A percentile compares a stretch with the other conserved stretches of the same genome.
Evolutionary conservation across 2,797 vertebrate species (phyloP).

Genomic region (Spea hammondii): DNA sequence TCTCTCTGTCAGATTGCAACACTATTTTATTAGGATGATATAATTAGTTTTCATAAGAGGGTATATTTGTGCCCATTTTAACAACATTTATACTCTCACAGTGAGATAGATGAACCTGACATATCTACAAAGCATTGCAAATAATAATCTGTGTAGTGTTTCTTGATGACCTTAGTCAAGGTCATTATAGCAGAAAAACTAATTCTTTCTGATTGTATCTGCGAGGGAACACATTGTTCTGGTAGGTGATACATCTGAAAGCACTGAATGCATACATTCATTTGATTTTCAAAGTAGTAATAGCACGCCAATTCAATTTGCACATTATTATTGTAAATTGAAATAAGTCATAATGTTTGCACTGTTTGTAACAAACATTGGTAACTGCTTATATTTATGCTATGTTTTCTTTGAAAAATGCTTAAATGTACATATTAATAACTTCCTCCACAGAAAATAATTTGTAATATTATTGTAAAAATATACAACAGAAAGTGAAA

Average conservation of each 20-base stretch:
- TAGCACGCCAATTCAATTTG: conserved; percentile 32
- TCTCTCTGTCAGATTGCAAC: too few relatives aligned
- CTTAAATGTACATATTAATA: conserved; percentile 26
- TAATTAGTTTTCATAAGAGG: too few relatives aligned
- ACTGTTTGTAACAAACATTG: conserved; percentile 24
- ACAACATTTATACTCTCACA: not conserved
- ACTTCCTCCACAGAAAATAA: conserved; percentile 10
- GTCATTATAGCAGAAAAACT: conserved; percentile 26
- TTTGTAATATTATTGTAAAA: conserved; percentile 23
- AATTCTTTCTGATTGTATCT: conserved; percentile 30
- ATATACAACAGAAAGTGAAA: conserved; percentile 15
- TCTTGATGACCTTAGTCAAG: conserved; percentile 23
- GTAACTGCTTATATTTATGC: conserved; percentile 3
- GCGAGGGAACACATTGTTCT: conserved; percentile 42
- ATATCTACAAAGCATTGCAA: not conserved
- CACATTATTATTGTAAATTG: conserved; percentile 41
- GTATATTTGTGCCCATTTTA: too few relatives aligned
- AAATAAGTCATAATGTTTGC: conserved; percentile 40
- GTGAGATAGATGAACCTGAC: not conserved
- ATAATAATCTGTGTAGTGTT: not conserved
- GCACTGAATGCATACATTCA: conserved; percentile 20
- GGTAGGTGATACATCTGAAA: conserved; percentile 30
- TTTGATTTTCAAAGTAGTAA: conserved; percentile 27
- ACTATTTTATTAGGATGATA: too few relatives aligned
- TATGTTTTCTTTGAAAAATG: conserved; percentile 15